phyloP scores from a whole-genome alignment of 2,888 invertebrate genomes.

The Agrochola circellaris region DNA sequence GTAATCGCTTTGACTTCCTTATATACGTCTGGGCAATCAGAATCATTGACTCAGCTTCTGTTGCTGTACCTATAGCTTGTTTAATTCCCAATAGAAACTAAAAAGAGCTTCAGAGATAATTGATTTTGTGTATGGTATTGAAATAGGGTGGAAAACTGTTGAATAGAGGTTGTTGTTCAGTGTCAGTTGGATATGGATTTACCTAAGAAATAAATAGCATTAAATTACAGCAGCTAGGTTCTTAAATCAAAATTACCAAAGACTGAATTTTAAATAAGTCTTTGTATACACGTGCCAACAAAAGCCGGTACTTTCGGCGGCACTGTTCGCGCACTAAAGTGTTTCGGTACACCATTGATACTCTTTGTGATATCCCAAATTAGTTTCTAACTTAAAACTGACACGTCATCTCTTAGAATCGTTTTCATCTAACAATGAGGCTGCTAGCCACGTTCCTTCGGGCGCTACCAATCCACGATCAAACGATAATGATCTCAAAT shows the following conservation, averaged over 20 bases:
- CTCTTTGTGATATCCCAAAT: slow-evolving; percentile 90
- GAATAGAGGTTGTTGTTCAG: not conserved
- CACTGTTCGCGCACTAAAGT: slow-evolving; percentile 84
- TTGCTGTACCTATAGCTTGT: slow-evolving; percentile 8
- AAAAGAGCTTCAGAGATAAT: not conserved
- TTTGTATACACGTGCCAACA: slow-evolving; percentile 83
- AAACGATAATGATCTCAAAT: slow-evolving; percentile 77
- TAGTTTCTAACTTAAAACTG: slow-evolving; percentile 88
- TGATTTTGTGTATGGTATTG: not conserved
- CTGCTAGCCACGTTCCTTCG: slow-evolving; percentile 86
- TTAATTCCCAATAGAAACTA: not conserved
- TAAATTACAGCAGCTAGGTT: slow-evolving; percentile 58
- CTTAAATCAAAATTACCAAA: slow-evolving; percentile 54
- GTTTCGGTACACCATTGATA: slow-evolving; percentile 88
- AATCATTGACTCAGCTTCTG: slow-evolving; percentile 61
- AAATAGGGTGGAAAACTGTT: not conserved
- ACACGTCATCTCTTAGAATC: slow-evolving; percentile 88
- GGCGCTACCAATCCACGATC: slow-evolving; percentile 72
- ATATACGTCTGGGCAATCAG: slow-evolving; percentile 65
- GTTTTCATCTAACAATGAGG: slow-evolving; percentile 88
- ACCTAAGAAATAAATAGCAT: slow-evolving; percentile 49
- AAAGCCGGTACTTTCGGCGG: slow-evolving; percentile 79
- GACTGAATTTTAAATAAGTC: slow-evolving; percentile 70
- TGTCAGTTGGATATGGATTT: slow-evolving; percentile 31
- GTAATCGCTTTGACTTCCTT: slow-evolving; percentile 83